phyloP scores from a whole-genome alignment of 2,113 vertebrate species.

The Artemisiospiza belli region DNA sequence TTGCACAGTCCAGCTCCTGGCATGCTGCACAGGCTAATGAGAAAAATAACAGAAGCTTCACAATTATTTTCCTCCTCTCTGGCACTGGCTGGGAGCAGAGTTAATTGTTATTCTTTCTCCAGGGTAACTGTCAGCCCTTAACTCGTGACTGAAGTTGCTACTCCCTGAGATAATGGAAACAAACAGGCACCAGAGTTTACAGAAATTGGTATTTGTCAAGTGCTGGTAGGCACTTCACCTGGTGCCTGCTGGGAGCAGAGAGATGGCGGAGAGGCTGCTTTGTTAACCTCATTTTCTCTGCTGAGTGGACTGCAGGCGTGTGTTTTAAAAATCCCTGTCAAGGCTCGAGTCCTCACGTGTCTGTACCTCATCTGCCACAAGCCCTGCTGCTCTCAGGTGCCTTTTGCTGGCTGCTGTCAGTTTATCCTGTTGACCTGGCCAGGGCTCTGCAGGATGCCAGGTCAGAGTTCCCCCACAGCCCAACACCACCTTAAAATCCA shows the following conservation, averaged over 20 bases:
- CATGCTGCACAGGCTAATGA: neutral
- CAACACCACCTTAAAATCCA: neutral
- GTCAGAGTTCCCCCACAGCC: neutral
- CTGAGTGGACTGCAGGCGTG: fast-evolving
- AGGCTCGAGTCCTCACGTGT: neutral
- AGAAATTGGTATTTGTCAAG: neutral
- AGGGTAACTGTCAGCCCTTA: neutral
- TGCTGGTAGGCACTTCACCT: neutral
- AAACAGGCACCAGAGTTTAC: neutral
- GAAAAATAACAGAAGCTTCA: neutral
- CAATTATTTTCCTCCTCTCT: neutral
- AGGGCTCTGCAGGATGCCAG: neutral
- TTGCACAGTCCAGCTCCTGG: neutral
- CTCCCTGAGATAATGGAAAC: neutral
- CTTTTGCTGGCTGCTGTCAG: neutral
- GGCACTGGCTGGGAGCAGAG: neutral
- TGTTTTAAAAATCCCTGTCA: neutral
- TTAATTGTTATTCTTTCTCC: constrained; percentile 13
- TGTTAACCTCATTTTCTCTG: neutral
- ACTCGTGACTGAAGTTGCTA: neutral
- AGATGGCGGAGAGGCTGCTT: neutral
- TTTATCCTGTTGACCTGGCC: neutral
- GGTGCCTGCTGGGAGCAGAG: neutral
- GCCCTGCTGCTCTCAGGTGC: neutral
- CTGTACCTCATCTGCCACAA: neutral